Percentiles rank a stretch among this genome's conserved stretches.
phyloP scores from a whole-genome alignment of 2,113 vertebrate species.

The Epinephelus fuscoguttatus region DNA sequence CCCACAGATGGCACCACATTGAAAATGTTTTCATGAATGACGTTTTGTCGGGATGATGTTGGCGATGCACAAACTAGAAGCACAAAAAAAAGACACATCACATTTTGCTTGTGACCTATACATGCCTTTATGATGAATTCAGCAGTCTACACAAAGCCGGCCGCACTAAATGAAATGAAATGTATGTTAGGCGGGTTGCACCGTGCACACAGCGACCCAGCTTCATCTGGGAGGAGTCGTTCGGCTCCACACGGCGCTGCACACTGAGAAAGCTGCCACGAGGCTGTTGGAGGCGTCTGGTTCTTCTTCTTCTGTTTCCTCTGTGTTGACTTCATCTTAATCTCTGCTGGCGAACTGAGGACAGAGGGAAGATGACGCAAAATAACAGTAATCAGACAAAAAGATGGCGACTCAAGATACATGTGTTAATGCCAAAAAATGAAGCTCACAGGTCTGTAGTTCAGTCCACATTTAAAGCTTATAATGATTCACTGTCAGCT shows the following conservation, averaged over 20 bases:
- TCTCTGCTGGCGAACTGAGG: slow-evolving; percentile 86
- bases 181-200: slow-evolving; percentile 47
- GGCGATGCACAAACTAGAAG: slow-evolving; percentile 58
- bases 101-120: slow-evolving; percentile 69
- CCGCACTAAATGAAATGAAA: slow-evolving; percentile 70
- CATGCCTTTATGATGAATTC: slow-evolving; percentile 76
- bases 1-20: slow-evolving; percentile 77
- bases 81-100: slow-evolving; percentile 67
- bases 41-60: slow-evolving; percentile 56
- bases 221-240: slow-evolving; percentile 3
- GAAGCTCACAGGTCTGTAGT: no score
- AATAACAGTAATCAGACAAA: neutral
- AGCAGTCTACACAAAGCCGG: slow-evolving; percentile 72
- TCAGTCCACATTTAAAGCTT: no score
- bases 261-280: slow-evolving; percentile 9
- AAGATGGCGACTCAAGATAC: no score
- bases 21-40: slow-evolving; percentile 63
- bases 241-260: slow-evolving; percentile 18
- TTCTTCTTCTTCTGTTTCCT: slow-evolving; percentile 4
- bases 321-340: slow-evolving; percentile 76
- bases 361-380: neutral
- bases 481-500: neutral
- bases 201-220: slow-evolving; percentile 24
- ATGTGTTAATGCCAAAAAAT: no score
- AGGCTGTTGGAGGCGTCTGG: slow-evolving; percentile 18